Evolutionary conservation across 2,888 invertebrate species (phyloP).

Genomic region (Pimpla rufipes): DNA sequence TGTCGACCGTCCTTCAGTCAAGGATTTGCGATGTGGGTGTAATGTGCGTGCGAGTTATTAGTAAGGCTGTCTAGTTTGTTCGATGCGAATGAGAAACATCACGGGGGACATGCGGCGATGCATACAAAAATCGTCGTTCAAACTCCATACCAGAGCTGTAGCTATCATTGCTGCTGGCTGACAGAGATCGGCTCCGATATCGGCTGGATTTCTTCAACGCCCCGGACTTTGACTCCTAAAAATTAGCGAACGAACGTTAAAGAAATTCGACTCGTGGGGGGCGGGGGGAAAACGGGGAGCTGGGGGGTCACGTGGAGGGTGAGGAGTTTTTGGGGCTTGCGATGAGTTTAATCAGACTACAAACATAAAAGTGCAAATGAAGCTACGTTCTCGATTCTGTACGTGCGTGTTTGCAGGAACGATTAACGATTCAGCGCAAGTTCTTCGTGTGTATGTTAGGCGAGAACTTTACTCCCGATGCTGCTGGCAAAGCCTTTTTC

Average conservation of each 20-base stretch:
- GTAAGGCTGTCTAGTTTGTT: conserved; percentile 1
- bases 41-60: conserved; percentile 63
- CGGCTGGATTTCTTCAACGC: conserved; percentile 95
- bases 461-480: conserved; percentile 6
- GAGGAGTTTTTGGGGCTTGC: conserved; percentile 66
- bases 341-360: conserved; percentile 79
- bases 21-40: conserved; percentile 1
- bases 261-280: background rate
- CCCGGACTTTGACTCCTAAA: conserved; percentile 89
- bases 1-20: conserved; percentile 15
- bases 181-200: conserved; percentile 95
- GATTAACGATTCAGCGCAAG: conserved; percentile 32
- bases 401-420: conserved; percentile 61
- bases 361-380: conserved; percentile 81
- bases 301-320: too few species aligned
- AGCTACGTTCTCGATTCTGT: conserved; percentile 74
- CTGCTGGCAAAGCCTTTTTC: conserved; percentile 37
- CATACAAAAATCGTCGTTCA: background rate
- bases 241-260: conserved; percentile 56
- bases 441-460: conserved; percentile 13
- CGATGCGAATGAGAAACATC: conserved; percentile 47
- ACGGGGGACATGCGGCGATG: background rate
- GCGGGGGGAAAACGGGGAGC: too few species aligned
- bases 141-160: conserved; percentile 93
- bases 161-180: conserved; percentile 97